These are phyloP conservation scores for Cyrtonyx montezumae DNA, from an alignment of 2,113 vertebrate species.

Conservation along the genomic window DNA sequence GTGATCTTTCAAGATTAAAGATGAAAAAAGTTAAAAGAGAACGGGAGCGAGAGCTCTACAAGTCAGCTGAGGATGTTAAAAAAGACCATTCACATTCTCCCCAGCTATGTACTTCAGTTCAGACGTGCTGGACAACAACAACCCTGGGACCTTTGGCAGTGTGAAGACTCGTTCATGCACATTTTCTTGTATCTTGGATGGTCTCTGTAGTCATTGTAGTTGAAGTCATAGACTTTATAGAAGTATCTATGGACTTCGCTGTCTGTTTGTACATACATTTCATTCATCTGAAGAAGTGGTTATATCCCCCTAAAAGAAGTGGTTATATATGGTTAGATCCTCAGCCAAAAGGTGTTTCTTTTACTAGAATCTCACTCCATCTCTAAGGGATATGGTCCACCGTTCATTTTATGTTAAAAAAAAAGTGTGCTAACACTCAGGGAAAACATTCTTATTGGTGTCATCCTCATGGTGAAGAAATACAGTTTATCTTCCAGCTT, in stretches of 20 bases:
- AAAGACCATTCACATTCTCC: not conserved
- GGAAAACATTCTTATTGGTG: not conserved
- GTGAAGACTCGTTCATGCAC: not conserved
- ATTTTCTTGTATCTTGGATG: not conserved
- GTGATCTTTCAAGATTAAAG: not conserved
- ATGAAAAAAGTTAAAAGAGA: not conserved
- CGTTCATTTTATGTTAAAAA: fast-evolving
- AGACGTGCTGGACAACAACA: not conserved
- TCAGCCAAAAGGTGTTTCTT: not conserved
- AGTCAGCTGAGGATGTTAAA: not conserved
- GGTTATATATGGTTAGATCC: too few species aligned
- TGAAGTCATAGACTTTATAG: not conserved
- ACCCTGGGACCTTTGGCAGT: not conserved
- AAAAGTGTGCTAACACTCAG: fast-evolving
- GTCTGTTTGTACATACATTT: not conserved
- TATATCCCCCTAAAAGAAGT: not conserved
- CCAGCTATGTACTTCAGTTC: not conserved
- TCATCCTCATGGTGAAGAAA: fast-evolving
- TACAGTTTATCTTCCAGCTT: not conserved
- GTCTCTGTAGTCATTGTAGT: not conserved
- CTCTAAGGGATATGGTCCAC: not conserved
- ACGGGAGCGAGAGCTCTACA: not conserved
- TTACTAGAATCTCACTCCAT: not conserved
- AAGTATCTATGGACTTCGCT: not conserved
- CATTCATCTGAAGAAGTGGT: not conserved